Conservation (phyloP, 1,140 invertebrate genomes). For the Geopemphigus sp. region DNA sequence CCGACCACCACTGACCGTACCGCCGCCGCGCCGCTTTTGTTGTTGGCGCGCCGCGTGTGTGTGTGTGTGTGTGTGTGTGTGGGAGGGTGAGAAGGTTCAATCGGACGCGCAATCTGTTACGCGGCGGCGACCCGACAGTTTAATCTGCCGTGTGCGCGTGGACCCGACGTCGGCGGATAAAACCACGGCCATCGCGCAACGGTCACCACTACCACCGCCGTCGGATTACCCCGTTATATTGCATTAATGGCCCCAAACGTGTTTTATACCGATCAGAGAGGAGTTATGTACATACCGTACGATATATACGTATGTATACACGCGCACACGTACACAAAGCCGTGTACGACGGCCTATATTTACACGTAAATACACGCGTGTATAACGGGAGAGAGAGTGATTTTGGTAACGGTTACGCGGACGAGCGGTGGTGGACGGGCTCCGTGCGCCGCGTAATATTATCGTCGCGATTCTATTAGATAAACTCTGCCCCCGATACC, state of each 20-base stretch:
- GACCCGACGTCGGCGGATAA: neutral
- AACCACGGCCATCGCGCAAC: slow-evolving; percentile 4
- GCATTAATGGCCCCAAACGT: slow-evolving; percentile 3
- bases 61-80: no score
- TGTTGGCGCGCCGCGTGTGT: neutral
- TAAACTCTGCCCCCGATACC: no score
- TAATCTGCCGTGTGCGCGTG: slow-evolving; percentile 30
- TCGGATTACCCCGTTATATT: slow-evolving; percentile 34
- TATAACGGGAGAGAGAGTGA: no score
- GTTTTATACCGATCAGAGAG: slow-evolving; percentile 13
- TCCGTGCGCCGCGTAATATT: no score
- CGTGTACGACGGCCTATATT: no score
- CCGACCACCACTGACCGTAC: neutral
- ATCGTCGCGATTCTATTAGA: no score
- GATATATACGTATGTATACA: no score
- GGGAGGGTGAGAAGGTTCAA: neutral
- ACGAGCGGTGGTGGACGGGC: no score
- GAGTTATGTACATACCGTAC: neutral
- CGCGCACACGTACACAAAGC: neutral
- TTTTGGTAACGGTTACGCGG: no score
- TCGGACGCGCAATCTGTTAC: slow-evolving; percentile 41
- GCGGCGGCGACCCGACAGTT: slow-evolving; percentile 16
- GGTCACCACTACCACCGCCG: neutral
- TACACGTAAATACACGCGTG: no score
- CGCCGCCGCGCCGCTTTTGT: neutral